Evolutionary conservation across 2,797 vertebrate species (phyloP).

Genomic region (Alectoris magna): DNA sequence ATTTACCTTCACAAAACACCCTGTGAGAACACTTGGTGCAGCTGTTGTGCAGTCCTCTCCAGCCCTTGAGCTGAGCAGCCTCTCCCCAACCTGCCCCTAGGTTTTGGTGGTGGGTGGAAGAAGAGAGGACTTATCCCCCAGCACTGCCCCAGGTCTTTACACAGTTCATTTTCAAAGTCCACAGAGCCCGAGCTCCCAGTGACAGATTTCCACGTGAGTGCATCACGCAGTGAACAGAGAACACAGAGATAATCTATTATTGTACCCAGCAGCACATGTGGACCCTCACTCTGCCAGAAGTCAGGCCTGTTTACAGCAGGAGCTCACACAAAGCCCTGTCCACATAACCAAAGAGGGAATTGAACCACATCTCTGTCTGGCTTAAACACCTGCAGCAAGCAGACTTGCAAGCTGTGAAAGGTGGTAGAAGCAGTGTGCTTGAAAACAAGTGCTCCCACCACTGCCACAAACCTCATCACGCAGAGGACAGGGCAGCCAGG

Average conservation of each 20-base stretch:
- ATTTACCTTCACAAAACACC: not conserved
- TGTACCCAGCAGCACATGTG: not conserved
- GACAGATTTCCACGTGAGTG: not conserved
- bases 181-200: not conserved
- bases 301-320: not conserved
- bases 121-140: not conserved
- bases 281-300: not conserved
- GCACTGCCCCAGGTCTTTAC: not conserved
- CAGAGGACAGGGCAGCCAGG: not conserved
- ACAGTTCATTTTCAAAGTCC: not conserved
- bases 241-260: not conserved
- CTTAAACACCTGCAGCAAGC: not conserved
- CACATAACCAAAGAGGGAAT: not conserved
- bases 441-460: no score
- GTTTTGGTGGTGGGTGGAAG: not conserved
- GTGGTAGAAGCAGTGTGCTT: not conserved
- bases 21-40: not conserved
- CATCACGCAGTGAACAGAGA: accelerated
- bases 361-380: not conserved
- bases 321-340: not conserved
- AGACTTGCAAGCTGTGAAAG: not conserved
- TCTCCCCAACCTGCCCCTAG: not conserved
- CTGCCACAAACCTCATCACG: not conserved
- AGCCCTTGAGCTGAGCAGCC: not conserved
- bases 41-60: not conserved